phyloP scores from a whole-genome alignment of 2,888 invertebrate genomes.

The Papilio elwesi region DNA sequence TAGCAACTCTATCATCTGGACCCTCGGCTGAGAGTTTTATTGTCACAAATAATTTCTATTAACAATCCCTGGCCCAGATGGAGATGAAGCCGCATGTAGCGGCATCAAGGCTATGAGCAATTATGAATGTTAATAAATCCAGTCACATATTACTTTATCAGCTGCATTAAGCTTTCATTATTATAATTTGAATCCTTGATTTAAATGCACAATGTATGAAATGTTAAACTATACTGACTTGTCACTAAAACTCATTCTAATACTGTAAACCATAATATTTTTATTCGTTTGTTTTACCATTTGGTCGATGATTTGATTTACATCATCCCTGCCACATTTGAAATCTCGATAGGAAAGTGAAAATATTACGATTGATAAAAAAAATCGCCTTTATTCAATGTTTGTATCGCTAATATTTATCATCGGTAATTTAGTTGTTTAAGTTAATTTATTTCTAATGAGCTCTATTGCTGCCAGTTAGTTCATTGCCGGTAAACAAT shows the following conservation, averaged over 20 bases:
- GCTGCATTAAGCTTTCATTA: neutral
- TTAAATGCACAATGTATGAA: no score
- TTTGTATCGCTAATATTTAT: constrained; percentile 5
- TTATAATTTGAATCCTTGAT: neutral
- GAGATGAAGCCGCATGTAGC: constrained; percentile 1
- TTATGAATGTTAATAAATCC: neutral
- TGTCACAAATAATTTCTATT: constrained; percentile 25
- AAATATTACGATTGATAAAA: no score
- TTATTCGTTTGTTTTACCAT: no score
- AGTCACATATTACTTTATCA: neutral
- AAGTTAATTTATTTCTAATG: constrained; percentile 2
- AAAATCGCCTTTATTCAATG: neutral
- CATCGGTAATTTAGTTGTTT: constrained; percentile 10
- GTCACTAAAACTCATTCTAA: neutral
- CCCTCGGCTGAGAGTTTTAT: constrained; percentile 28
- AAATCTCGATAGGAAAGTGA: neutral
- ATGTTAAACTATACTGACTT: neutral
- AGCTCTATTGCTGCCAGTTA: neutral
- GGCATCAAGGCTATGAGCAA: neutral
- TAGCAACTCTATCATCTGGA: constrained; percentile 8
- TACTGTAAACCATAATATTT: no score
- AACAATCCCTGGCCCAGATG: constrained; percentile 26
- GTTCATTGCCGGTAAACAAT: neutral
- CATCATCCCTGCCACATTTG: neutral
- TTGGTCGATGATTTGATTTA: neutral